Conservation (phyloP, 2,888 invertebrate genomes). For the Cheiracanthium punctorium region DNA sequence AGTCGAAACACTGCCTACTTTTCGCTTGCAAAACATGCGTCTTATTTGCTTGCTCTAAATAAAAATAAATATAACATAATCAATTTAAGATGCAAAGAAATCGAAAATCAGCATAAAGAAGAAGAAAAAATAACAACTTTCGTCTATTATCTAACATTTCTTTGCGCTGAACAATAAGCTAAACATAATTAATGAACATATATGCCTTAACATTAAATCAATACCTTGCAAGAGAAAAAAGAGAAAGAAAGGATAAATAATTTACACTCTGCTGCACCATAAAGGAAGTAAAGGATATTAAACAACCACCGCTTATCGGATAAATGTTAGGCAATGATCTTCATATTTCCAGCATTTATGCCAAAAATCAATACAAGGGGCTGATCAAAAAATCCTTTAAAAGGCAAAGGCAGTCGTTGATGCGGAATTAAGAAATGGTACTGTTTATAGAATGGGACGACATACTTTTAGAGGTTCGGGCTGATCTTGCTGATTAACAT, state of each 20-base stretch:
- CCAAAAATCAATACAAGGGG: not conserved
- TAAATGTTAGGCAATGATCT: not conserved
- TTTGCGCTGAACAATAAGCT: not conserved
- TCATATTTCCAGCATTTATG: not conserved
- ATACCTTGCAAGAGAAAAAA: not conserved
- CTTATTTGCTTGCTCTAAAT: no score
- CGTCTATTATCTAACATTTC: not conserved
- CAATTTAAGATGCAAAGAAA: no score
- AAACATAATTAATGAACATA: not conserved
- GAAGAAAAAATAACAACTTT: no score
- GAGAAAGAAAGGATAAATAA: not conserved
- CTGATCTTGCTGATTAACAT: no score
- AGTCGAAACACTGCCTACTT: no score
- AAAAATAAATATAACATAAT: no score
- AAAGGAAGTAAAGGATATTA: not conserved
- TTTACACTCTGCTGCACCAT: not conserved
- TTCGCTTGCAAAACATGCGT: no score
- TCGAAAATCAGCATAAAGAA: no score
- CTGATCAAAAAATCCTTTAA: not conserved
- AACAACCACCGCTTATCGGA: not conserved
- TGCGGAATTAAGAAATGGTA: no score
- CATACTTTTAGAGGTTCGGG: no score
- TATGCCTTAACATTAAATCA: not conserved
- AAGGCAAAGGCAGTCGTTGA: no score
- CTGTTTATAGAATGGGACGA: no score